Base-by-base conservation (phyloP, 1,140 invertebrate genomes). In the Caerostris extrusa region DNA sequence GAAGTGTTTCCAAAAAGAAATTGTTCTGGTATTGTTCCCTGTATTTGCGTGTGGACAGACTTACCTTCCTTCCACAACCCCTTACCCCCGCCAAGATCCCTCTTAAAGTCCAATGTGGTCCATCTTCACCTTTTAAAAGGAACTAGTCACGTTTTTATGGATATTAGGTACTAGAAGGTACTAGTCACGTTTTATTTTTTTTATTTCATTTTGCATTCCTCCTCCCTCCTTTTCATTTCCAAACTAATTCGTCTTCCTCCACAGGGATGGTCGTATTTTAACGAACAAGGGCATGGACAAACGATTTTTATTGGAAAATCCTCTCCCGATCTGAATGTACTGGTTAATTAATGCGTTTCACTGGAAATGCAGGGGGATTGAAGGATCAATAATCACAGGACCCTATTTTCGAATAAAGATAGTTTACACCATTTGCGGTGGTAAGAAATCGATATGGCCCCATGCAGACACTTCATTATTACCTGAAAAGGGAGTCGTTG, bases 241-340 rank as follows among this genome's bases (percentile, higher is more conserved):
- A 2, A 58, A 19, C 55, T 57, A 56, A 85, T 85, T 58, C 17
- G 55, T 85, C 82, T 85, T 57, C 82, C 57, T 56, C 82, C 57
- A 56, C 10, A 12, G 7, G 57, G 19, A 85, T 85, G 55, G 55
- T 85, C 57, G 82, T 19, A 57, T 85, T 85, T 85, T 85, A 85
- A 85, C 82, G 82, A 85, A 85, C 82, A 58, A 58, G 55, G 82
- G n/a, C 71, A 77, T 12, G 50, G 71, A 77, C 71, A 77, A 77
- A 77, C 71, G 82, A 85, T 85, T 85, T n/a, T 85, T 85, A 85
- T 85, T 85, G 82, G 82, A 85, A 85, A 85, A 57, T 57, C 19
- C n/a, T 17, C 7, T 34, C 53, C 2, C 34, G 34, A n/a, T 55
- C n/a, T 53, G 50, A 7, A 19, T 85, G 55, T 58, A n/a, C 82